Percentiles rank a stretch among this genome's conserved stretches.
These are phyloP conservation scores for Oreortyx pictus DNA, from an alignment of 2,797 vertebrate genomes.

Conservation along the genomic window DNA sequence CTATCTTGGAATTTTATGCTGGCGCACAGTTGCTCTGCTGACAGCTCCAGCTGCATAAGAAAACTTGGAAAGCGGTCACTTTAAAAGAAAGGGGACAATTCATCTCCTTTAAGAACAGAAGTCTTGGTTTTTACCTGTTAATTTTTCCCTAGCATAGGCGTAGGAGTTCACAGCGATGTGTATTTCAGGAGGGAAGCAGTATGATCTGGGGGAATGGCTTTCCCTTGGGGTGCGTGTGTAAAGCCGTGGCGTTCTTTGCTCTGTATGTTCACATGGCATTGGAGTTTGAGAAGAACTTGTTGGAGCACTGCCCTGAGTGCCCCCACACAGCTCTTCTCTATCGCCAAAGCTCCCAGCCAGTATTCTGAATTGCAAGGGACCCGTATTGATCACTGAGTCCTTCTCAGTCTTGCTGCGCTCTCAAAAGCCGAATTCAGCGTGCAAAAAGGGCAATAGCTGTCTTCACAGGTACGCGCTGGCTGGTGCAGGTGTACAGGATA, in stretches of 20 bases:
- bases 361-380: too few species aligned
- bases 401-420: background rate
- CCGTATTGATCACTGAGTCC: background rate
- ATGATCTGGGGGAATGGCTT: background rate
- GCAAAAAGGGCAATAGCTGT: background rate
- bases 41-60: background rate
- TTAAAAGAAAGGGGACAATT: background rate
- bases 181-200: background rate
- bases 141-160: background rate
- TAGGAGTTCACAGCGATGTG: background rate
- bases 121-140: background rate
- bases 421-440: background rate
- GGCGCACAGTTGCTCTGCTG: background rate
- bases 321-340: background rate
- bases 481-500: accelerated
- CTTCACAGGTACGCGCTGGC: accelerated
- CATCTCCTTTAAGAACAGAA: background rate
- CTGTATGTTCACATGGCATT: background rate
- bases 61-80: background rate
- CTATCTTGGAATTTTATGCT: slow-evolving; percentile 70
- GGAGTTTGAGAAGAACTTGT: background rate
- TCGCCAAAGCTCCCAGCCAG: background rate
- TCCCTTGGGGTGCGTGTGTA: background rate
- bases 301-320: background rate
- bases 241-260: background rate